Percentiles rank a stretch among this genome's conserved stretches.
These are phyloP conservation scores for Aquatica leii DNA, from an alignment of 2,888 invertebrate genomes.

Conservation along the genomic window DNA sequence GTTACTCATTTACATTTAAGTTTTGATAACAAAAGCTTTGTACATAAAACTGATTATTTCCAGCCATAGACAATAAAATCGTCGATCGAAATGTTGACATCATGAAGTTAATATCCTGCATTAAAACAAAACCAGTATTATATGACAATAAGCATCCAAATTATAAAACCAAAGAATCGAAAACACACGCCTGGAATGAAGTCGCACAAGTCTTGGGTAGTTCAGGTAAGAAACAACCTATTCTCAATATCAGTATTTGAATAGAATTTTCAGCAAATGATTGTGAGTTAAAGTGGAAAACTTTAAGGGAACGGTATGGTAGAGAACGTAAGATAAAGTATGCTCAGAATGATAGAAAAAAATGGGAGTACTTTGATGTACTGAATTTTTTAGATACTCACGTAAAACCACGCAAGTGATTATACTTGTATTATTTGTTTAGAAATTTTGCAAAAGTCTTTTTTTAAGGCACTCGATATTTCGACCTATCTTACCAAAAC, in stretches of 20 bases:
- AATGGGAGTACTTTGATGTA: slow-evolving; percentile 43
- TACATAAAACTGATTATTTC: too few relatives aligned
- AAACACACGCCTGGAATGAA: slow-evolving; percentile 57
- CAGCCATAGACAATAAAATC: not conserved
- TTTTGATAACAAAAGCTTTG: too few relatives aligned
- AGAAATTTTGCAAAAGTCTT: too few relatives aligned
- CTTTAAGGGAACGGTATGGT: slow-evolving; percentile 58
- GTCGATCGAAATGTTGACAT: slow-evolving; percentile 11
- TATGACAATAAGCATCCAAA: slow-evolving; percentile 57
- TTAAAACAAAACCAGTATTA: slow-evolving; percentile 53
- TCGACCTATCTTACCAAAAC: slow-evolving; percentile 32
- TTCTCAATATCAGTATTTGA: not conserved
- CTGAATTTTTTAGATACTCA: slow-evolving; percentile 41
- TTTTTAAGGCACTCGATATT: slow-evolving; percentile 19
- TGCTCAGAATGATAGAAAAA: slow-evolving; percentile 27
- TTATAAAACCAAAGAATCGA: slow-evolving; percentile 55
- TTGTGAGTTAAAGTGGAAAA: slow-evolving; percentile 53
- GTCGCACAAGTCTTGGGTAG: slow-evolving; percentile 47
- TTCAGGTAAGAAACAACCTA: slow-evolving; percentile 38
- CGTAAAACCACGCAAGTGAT: slow-evolving; percentile 39
- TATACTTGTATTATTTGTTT: not conserved
- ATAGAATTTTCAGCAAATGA: slow-evolving; percentile 36
- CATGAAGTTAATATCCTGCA: slow-evolving; percentile 51
- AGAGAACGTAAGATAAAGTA: slow-evolving; percentile 54
- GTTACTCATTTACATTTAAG: too few relatives aligned